Evolutionary conservation across 2,797 vertebrate species (phyloP), one percentile per base, ranked within the genome.

Genomic region (Dendrocincla tyrannina): DNA sequence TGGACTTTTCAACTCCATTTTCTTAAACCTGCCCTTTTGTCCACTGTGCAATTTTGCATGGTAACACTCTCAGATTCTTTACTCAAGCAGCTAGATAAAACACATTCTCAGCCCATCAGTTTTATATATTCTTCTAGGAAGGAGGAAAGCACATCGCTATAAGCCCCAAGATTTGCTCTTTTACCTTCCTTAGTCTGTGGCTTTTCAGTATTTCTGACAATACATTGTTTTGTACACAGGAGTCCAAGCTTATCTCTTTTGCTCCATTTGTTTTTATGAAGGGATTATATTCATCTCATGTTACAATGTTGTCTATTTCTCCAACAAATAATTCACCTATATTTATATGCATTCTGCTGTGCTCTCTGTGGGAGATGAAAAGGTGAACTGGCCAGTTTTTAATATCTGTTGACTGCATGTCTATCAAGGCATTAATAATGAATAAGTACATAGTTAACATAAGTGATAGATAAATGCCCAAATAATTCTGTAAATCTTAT

Each of bases 181-280:
- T 93, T 92, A 32, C 55, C 11, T 91, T 67, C 68, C 60, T 13
- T 85, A 46, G 52, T 74, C 52, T 70, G 44, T 67, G 41, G 4
- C 8, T 13, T 92, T 78, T 62, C 67, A 66, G 13, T 55, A 73
- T 76, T 91, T 74, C 55, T 80, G 39, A 33, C 24, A 89, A 25
- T 14, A 44, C 2, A 47, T 13, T 76, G 8, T 17, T 77, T 67
- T 89, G 44, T 67, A 47, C 37, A 41, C 18, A 27, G 33, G 23
- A 87, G 9, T 82, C 35, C 23, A 47, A 63, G 44, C 62, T 76
- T 74, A 64, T 83, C 87, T 70, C 14, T 85, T 95, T 82, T 87
- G 41, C n/a, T 88, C 37, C 60, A n/a, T 85, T 89, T 88, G 13
- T 30, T 89, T 89, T 93, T 85, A 80, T 82, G 37, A 79, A 73